Conservation (phyloP, 2,888 invertebrate species). For the Mythimna albipuncta region DNA sequence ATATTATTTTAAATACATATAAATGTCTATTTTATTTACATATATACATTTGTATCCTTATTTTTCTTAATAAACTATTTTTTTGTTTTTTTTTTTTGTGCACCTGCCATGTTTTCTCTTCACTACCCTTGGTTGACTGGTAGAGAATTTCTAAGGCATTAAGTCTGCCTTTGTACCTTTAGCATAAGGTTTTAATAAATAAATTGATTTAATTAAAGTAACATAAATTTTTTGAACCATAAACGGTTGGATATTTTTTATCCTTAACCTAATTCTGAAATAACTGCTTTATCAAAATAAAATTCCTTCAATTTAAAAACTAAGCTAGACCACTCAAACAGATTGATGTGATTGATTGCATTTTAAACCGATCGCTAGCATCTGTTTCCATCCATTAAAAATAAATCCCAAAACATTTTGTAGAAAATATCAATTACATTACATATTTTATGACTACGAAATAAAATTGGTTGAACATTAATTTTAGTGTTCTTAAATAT, state of each 20-base stretch:
- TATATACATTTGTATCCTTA: too few species aligned
- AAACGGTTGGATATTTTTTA: not conserved
- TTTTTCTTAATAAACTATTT: too few species aligned
- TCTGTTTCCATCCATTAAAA: constrained; percentile 2
- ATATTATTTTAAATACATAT: too few species aligned
- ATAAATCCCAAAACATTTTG: not conserved
- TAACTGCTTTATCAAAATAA: not conserved
- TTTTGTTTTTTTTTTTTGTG: too few species aligned
- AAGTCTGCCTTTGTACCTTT: too few species aligned
- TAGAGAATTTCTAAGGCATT: too few species aligned
- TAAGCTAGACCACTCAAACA: too few species aligned
- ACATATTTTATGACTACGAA: constrained; percentile 1
- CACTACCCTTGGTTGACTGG: too few species aligned
- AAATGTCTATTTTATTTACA: too few species aligned
- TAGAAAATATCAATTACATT: constrained; percentile 3
- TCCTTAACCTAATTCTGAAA: not conserved
- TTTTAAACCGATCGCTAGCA: constrained; percentile 1
- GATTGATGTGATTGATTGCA: not conserved
- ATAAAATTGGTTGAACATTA: not conserved
- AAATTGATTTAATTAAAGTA: not conserved
- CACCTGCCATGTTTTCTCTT: too few species aligned
- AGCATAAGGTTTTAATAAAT: too few species aligned
- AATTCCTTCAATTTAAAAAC: not conserved
- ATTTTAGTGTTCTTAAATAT: not conserved
- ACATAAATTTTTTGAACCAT: not conserved